These are phyloP conservation scores for Oasisia sp. DNA, from an alignment of 2,888 invertebrate species.

Conservation along the genomic window DNA sequence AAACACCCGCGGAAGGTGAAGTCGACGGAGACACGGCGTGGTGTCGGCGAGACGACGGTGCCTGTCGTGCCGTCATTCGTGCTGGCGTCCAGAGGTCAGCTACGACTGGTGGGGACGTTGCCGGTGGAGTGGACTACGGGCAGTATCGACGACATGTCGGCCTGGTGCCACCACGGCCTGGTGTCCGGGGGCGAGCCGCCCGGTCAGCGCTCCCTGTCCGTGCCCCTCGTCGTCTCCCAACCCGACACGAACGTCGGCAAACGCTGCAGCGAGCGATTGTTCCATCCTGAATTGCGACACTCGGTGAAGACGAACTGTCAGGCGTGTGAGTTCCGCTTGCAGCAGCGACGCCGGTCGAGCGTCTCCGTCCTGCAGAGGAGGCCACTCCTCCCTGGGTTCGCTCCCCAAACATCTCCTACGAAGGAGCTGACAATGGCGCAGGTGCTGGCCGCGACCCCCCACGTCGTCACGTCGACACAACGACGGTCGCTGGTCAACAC, in stretches of 20 bases:
- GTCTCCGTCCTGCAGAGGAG: background rate
- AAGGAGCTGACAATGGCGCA: background rate
- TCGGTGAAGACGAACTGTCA: background rate
- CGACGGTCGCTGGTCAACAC: background rate
- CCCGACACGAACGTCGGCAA: background rate
- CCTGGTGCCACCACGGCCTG: too few relatives aligned
- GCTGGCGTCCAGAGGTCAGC: background rate
- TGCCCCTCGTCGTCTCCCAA: background rate
- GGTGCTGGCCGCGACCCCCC: background rate
- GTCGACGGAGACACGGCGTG: background rate
- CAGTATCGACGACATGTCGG: background rate
- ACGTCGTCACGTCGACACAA: background rate
- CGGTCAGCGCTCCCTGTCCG: background rate
- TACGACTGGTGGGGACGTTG: background rate
- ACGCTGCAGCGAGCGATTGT: constrained; percentile 4
- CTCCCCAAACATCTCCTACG: background rate
- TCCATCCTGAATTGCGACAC: background rate
- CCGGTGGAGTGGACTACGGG: background rate
- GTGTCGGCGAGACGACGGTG: background rate
- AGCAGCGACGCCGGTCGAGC: background rate
- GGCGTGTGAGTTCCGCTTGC: background rate
- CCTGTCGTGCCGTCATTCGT: background rate
- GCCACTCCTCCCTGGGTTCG: background rate
- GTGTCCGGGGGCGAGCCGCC: background rate
- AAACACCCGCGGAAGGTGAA: background rate